Evolutionary conservation across 2,113 vertebrate genomes (phyloP), one percentile per base, ranked within the genome.

Genomic region (Istiophorus platypterus): DNA sequence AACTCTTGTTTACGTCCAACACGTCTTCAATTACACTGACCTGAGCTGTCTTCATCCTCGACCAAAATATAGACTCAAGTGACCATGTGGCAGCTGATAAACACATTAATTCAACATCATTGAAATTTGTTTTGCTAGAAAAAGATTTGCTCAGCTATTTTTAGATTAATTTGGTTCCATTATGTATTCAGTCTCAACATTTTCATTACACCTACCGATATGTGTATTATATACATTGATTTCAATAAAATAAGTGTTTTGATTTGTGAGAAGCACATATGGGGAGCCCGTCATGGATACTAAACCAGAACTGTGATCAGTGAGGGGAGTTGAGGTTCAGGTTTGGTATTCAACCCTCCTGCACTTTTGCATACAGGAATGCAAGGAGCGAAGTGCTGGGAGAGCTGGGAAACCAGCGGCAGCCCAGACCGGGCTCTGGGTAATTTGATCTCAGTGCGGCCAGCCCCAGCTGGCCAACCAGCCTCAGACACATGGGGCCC

Each of bases 371-470:
- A 85, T 78, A 76, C 56, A 52, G 82, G 82, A 86, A 88, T 90
- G 66, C 1, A 29, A 42, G 37, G 26, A 84, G 45, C 14, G 5
- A 76, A 81, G 85, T 78, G 77, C 72, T 61, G 0, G 45, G 57
- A 70, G 69, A 89, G 84, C 76, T 85, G 86, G 75, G 79, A 80
- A 81, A 80, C 68, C 79, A 74, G 79, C 13, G 52, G 79, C 80
- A 74, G 86, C 24, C 56, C 67, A 74, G 74, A 86, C 87, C 54
- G 76, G 57, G 29, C 76, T 84, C 56, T 72, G 41, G 52, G 91
- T 80, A 93, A 94, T 75, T 42, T 64, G 88, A 94, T 84, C 84
- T 34, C 62, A n/a, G 66, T 3, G 73, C 83, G 70, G 82, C 74
- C 71, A 45, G 80, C 66, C 70, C 85, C 89, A 89, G 86, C 88